Evolutionary conservation across 1,140 invertebrate genomes (phyloP), one percentile per base, ranked within the genome.

Genomic region (Pseudomyrmex pallidus): DNA sequence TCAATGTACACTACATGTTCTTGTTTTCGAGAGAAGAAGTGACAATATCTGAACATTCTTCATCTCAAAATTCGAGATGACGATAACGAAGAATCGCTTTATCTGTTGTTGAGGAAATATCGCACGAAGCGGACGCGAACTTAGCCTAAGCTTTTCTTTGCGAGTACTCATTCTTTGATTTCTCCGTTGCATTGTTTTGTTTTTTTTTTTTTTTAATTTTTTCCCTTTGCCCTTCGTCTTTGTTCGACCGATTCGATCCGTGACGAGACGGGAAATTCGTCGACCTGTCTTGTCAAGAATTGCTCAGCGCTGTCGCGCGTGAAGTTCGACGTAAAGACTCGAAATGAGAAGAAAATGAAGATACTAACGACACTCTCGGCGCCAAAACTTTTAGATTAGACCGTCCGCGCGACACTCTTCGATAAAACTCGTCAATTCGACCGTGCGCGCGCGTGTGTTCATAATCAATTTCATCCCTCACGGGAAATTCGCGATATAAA

Each of bases 71-170:
- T 17, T 57, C 25, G n/a, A 61, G n/a, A 35, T 74, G 63, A 56
- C 22, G 25, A 57, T 68, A 74, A 22, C 54, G 66, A 72, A 48
- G 48, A 15, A 22, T 46, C 46, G 20, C 20, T 44, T 15, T n/a
- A 2, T 22, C 8, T 17, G 3, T 17, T 46, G 25, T 22, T 15
- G 50, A 72, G 50, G 9, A 22, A 46, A 56, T 46, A 90, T 86
- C 87, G 91, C 90, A 89, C 93, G 91, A 93, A 91, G 90, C 92
- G 92, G 91, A 93, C 90, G 90, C 88, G 85, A 92, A 93, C 92
- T 94, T 93, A 94, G 90, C 90, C 91, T 80, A 80, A 80, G 76
- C 76, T 80, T 35, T 35, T 70, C n/a, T 35, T 10, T 50, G 88
- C 92, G 92, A 93, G 90, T 93, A 91, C 92, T 92, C 92, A 91